These are phyloP conservation scores for Oreochromis tanganicae DNA, from an alignment of 2,113 vertebrate genomes.

Conservation along the genomic window DNA sequence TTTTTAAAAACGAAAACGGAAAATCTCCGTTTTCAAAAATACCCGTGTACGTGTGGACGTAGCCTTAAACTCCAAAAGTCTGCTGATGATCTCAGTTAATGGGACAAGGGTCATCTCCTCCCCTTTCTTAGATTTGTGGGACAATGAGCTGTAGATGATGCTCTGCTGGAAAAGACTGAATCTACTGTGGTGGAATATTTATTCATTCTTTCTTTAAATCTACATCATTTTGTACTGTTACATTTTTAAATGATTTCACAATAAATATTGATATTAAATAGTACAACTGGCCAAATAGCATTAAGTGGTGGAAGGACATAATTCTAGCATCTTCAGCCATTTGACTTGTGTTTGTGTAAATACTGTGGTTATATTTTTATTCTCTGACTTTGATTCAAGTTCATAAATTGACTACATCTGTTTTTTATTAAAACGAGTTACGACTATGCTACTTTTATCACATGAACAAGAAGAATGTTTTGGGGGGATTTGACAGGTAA, in stretches of 20 bases:
- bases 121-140: background rate
- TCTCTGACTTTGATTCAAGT: background rate
- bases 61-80: background rate
- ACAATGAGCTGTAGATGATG: background rate
- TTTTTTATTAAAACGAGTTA: background rate
- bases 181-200: background rate
- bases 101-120: background rate
- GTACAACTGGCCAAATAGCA: background rate
- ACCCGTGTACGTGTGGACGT: no score
- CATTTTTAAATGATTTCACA: background rate
- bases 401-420: background rate
- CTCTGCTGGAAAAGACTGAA: background rate
- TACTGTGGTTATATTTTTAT: background rate
- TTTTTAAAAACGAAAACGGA: no score
- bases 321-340: background rate
- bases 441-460: background rate
- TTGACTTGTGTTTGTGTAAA: background rate
- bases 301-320: background rate
- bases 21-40: no score
- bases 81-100: background rate
- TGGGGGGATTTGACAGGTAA: background rate
- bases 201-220: background rate
- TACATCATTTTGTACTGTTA: background rate
- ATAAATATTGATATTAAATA: background rate
- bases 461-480: background rate